phyloP scores from a whole-genome alignment of 1,140 invertebrate genomes.

The Ceratoteleas bidentatus region DNA sequence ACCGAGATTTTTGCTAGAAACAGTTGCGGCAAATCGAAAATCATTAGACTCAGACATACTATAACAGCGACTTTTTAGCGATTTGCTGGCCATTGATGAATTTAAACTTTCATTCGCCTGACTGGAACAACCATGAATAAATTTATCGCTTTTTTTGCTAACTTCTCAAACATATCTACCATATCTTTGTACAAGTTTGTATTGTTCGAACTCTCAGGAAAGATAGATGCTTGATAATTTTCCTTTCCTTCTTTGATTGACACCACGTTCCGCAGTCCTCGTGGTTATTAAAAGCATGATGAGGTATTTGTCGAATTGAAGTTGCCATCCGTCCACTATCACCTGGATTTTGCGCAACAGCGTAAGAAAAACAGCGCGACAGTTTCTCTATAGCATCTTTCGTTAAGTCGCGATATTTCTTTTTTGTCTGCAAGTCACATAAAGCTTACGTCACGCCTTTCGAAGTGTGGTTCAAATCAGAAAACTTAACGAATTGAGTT shows the following conservation, averaged over 20 bases:
- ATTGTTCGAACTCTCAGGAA: neutral
- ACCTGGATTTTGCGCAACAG: conserved; percentile 53
- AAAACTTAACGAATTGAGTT: conserved; percentile 48
- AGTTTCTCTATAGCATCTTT: conserved; percentile 50
- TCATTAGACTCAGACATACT: conserved; percentile 41
- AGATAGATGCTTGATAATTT: neutral
- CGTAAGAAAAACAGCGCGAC: conserved; percentile 49
- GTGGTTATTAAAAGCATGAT: conserved; percentile 45
- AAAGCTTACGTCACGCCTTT: conserved; percentile 46
- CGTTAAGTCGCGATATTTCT: conserved; percentile 42
- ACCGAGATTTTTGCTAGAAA: conserved; percentile 25
- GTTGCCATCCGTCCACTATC: conserved; percentile 28
- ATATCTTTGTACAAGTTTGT: conserved; percentile 18
- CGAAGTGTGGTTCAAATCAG: conserved; percentile 58
- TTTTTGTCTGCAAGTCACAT: conserved; percentile 44
- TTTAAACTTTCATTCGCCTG: conserved; percentile 62
- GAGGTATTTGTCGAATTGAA: conserved; percentile 53
- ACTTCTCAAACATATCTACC: conserved; percentile 32
- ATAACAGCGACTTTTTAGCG: conserved; percentile 41
- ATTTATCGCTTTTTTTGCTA: conserved; percentile 24
- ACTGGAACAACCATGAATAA: conserved; percentile 32
- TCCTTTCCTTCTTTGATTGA: conserved; percentile 4
- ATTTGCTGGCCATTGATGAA: conserved; percentile 38
- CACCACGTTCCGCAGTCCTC: conserved; percentile 57
- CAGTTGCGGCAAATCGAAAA: conserved; percentile 28